Percentiles rank a stretch among this genome's conserved stretches.
These are phyloP conservation scores for Macrochelys suwanniensis DNA, from an alignment of 2,797 vertebrate species.

Conservation along the genomic window DNA sequence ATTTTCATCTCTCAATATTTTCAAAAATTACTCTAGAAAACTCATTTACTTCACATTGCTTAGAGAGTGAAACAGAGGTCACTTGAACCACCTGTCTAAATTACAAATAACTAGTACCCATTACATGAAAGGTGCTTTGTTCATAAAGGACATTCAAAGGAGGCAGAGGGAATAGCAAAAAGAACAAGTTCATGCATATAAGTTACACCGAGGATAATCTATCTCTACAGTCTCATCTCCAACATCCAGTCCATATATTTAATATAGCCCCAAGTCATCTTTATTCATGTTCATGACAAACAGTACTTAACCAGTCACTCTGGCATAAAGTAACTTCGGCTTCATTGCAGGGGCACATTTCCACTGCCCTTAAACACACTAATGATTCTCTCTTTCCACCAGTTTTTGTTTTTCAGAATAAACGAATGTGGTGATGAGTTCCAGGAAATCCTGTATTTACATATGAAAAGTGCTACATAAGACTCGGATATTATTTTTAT, in stretches of 20 bases:
- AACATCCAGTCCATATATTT: background rate
- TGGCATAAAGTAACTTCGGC: no score
- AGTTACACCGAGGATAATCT: background rate
- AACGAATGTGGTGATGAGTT: no score
- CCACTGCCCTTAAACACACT: no score
- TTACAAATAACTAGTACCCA: background rate
- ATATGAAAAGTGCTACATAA: background rate
- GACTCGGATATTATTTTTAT: background rate
- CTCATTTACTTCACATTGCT: background rate
- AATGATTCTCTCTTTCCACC: no score
- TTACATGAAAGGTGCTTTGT: background rate
- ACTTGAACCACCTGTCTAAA: background rate
- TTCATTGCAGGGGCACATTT: no score
- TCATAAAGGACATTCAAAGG: background rate
- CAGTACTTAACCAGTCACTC: no score
- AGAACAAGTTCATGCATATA: no score
- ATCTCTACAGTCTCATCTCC: background rate
- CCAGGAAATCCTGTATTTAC: background rate
- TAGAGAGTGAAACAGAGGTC: no score
- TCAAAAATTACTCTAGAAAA: background rate
- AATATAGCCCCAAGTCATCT: no score
- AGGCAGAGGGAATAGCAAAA: background rate
- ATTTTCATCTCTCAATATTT: rapidly evolving
- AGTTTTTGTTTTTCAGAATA: no score
- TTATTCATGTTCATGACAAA: no score